These are phyloP conservation scores for Pseudomyrmex concolor DNA, from an alignment of 1,140 invertebrate genomes.

Conservation along the genomic window DNA sequence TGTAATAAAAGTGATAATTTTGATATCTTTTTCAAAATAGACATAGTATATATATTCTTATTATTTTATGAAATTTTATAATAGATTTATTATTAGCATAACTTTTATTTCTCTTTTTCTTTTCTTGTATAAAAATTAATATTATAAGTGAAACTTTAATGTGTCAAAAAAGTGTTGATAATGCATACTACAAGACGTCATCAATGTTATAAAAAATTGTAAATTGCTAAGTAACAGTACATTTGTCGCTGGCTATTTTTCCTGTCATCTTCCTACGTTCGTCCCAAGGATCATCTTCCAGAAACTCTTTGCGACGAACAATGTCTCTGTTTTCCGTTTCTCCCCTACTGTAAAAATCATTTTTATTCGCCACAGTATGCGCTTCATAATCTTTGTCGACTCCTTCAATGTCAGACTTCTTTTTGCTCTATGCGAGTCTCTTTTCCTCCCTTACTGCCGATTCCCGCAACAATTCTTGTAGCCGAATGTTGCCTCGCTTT, in stretches of 20 bases:
- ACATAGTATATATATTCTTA: too few relatives aligned
- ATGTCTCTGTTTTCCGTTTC: constrained; percentile 66
- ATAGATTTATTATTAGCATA: too few relatives aligned
- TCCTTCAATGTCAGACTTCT: constrained; percentile 77
- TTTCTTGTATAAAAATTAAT: neutral
- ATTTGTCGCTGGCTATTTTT: constrained; percentile 53
- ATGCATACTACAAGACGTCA: neutral
- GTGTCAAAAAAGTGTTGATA: neutral
- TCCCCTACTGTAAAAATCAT: constrained; percentile 57
- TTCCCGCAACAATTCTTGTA: constrained; percentile 21
- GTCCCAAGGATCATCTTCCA: constrained; percentile 54
- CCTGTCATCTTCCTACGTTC: constrained; percentile 7
- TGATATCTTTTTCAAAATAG: neutral
- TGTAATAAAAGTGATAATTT: neutral
- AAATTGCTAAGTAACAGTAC: constrained; percentile 14
- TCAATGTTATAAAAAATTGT: constrained; percentile 14
- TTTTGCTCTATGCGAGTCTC: constrained; percentile 54
- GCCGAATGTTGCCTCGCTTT: constrained; percentile 63
- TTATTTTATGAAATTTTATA: too few relatives aligned
- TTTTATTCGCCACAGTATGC: constrained; percentile 70
- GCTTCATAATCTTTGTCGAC: constrained; percentile 78
- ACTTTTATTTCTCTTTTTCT: neutral
- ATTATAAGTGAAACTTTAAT: constrained; percentile 1
- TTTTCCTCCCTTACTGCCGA: constrained; percentile 24
- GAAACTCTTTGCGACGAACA: constrained; percentile 64